Evolutionary conservation across 2,888 invertebrate genomes (phyloP).

Genomic region (Zootermopsis nevadensis): DNA sequence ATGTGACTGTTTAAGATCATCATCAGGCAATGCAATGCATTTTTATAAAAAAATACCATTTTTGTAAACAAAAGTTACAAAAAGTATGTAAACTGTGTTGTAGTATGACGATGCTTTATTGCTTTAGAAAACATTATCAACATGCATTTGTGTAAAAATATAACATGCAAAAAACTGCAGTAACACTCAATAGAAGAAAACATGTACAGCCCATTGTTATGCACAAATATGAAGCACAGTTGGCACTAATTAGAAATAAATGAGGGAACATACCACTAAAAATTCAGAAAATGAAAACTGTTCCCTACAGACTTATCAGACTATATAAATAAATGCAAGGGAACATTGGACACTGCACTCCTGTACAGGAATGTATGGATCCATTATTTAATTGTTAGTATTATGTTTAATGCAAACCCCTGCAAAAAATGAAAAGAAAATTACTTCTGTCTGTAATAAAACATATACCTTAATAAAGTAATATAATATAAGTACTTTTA

Average conservation of each 20-base stretch:
- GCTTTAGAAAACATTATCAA: slow-evolving; percentile 29
- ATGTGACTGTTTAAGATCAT: not conserved
- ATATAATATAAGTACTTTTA: no score
- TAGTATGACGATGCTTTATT: slow-evolving; percentile 24
- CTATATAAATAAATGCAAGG: not conserved
- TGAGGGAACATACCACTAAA: slow-evolving; percentile 33
- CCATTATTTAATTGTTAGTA: no score
- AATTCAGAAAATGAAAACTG: slow-evolving; percentile 33
- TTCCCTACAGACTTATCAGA: not conserved
- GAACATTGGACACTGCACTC: not conserved
- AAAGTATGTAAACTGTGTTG: not conserved
- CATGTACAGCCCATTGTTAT: slow-evolving; percentile 26
- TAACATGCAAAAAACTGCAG: slow-evolving; percentile 22
- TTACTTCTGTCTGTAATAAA: not conserved
- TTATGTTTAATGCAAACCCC: not conserved
- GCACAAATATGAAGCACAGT: slow-evolving; percentile 38
- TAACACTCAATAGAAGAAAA: slow-evolving; percentile 39
- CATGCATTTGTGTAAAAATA: slow-evolving; percentile 28
- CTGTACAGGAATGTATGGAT: not conserved
- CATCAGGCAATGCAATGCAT: not conserved
- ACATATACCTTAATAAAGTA: not conserved
- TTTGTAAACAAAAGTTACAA: not conserved
- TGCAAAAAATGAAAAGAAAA: not conserved
- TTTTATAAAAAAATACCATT: not conserved
- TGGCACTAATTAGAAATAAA: slow-evolving; percentile 18